These are phyloP conservation scores for Crypturellus tataupa DNA, from an alignment of 2,797 vertebrate genomes.

Conservation along the genomic window DNA sequence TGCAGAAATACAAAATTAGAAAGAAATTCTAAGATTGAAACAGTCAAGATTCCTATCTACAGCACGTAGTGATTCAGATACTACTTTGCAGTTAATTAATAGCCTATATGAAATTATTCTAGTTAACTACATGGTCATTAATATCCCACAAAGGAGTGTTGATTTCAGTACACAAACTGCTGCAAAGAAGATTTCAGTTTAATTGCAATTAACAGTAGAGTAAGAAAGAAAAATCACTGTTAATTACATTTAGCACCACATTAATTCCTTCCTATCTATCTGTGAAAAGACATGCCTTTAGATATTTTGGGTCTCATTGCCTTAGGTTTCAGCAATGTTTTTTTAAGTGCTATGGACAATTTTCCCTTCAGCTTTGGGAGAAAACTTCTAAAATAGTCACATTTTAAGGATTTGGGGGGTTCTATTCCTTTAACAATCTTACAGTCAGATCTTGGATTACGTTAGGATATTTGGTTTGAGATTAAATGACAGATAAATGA, in stretches of 20 bases:
- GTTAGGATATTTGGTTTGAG: not conserved
- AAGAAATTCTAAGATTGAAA: not conserved
- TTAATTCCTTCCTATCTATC: not conserved
- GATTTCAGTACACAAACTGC: slow-evolving; percentile 17
- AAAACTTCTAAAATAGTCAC: not conserved
- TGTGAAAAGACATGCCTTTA: not conserved
- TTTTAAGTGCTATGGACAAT: not conserved
- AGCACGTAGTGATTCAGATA: not conserved
- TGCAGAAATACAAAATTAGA: not conserved
- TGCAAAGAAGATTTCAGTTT: not conserved
- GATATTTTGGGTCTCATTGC: not conserved
- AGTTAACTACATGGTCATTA: slow-evolving; percentile 29
- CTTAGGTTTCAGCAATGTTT: not conserved
- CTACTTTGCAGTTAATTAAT: not conserved
- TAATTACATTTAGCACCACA: not conserved
- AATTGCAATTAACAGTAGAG: not conserved
- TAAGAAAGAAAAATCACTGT: not conserved
- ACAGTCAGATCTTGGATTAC: not conserved
- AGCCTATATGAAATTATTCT: slow-evolving; percentile 19
- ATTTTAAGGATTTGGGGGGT: not conserved
- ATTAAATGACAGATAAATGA: not conserved
- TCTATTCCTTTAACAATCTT: not conserved
- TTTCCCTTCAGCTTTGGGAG: not conserved
- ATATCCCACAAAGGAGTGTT: not conserved
- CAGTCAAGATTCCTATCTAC: not conserved